Conservation (phyloP, 2,888 invertebrate genomes). For the Iselma pallidipennis region DNA sequence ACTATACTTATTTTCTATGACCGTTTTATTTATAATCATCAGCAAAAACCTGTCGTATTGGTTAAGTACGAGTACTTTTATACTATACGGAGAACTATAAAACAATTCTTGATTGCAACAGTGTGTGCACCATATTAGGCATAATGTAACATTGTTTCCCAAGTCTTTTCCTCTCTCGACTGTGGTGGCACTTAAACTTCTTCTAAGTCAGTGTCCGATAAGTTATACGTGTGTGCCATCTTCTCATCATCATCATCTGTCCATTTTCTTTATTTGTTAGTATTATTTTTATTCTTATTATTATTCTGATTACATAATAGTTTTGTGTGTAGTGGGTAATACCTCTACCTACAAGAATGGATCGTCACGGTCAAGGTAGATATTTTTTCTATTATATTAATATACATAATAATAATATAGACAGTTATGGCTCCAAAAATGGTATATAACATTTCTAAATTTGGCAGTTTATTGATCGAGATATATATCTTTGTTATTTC, state of each 20-base stretch:
- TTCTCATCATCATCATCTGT: conserved; percentile 10
- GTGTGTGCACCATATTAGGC: conserved; percentile 47
- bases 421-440: background rate
- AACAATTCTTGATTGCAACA: conserved; percentile 36
- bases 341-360: background rate
- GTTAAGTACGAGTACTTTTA: conserved; percentile 29
- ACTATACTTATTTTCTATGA: conserved; percentile 37
- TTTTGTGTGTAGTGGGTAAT: background rate
- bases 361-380: background rate
- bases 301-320: background rate
- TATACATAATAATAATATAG: background rate
- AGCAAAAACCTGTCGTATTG: conserved; percentile 40
- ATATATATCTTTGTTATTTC: background rate
- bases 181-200: conserved; percentile 29
- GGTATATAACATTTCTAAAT: background rate
- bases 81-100: conserved; percentile 39
- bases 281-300: background rate
- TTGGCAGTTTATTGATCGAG: background rate
- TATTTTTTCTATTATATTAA: background rate
- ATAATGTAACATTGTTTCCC: conserved; percentile 47
- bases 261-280: background rate
- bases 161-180: conserved; percentile 28
- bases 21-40: conserved; percentile 42
- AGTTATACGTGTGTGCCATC: conserved; percentile 16
- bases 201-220: conserved; percentile 34